Conservation (phyloP, 2,797 vertebrate species). For the Halcyon leucocephala region DNA sequence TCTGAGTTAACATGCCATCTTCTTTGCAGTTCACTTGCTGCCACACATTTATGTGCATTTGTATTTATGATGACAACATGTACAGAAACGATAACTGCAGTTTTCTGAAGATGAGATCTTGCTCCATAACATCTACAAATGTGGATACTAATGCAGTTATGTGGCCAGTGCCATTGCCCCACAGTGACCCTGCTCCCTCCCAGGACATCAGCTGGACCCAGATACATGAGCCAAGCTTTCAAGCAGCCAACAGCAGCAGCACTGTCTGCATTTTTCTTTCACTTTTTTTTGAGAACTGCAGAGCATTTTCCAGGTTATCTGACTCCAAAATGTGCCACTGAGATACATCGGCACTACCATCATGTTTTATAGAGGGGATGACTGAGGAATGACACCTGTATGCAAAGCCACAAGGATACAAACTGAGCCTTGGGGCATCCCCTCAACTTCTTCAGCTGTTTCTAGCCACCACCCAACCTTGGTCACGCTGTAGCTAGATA, state of each 20-base stretch:
- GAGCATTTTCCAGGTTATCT: not conserved
- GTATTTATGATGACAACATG: slow-evolving; percentile 60
- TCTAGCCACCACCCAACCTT: not conserved
- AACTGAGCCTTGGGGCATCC: not conserved
- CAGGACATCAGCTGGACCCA: not conserved
- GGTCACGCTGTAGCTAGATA: not conserved
- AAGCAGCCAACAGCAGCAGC: not conserved
- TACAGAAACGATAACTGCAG: slow-evolving; percentile 22
- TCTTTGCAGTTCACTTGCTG: slow-evolving; percentile 48
- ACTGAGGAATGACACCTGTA: not conserved
- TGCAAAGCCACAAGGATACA: not conserved
- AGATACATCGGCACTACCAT: not conserved
- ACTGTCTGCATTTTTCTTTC: not conserved
- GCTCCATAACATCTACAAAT: no score
- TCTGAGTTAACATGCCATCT: slow-evolving; percentile 39
- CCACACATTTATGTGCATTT: slow-evolving; percentile 22
- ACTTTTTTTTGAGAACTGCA: not conserved
- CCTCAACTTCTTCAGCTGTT: not conserved
- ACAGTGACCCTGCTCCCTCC: not conserved
- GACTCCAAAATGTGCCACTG: not conserved
- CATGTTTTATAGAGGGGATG: not conserved
- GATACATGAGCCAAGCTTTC: fast-evolving
- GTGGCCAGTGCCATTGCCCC: not conserved
- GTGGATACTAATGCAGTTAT: no score
- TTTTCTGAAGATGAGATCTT: not conserved